These are phyloP conservation scores for Etheostoma spectabile DNA, from an alignment of 2,113 vertebrate species.

Conservation along the genomic window DNA sequence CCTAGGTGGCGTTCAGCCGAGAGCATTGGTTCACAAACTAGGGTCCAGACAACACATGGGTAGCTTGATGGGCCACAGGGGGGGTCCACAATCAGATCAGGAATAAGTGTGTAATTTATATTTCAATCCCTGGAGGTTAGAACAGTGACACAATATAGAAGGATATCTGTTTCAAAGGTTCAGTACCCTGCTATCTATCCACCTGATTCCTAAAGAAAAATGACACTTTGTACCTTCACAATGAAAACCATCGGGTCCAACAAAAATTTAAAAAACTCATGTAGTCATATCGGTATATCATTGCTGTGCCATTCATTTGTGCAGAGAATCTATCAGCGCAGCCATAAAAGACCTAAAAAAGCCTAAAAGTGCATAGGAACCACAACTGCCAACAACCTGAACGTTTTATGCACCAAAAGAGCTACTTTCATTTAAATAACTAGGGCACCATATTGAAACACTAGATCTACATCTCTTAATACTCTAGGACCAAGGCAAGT, in stretches of 20 bases:
- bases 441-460: not conserved
- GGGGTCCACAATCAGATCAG: conserved; percentile 11
- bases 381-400: too few relatives aligned
- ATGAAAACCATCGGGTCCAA: not conserved
- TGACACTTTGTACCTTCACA: not conserved
- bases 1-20: conserved; percentile 37
- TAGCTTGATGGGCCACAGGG: not conserved
- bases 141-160: not conserved
- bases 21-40: conserved; percentile 25
- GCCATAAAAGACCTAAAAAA: too few relatives aligned
- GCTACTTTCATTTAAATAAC: not conserved
- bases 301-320: not conserved
- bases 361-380: too few relatives aligned
- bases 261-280: not conserved
- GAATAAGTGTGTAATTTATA: not conserved
- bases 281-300: not conserved
- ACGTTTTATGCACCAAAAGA: not conserved
- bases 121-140: not conserved
- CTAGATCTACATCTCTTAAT: not conserved
- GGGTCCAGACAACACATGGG: conserved; percentile 21
- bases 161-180: not conserved
- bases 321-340: not conserved
- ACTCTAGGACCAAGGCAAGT: not conserved
- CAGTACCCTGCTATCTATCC: not conserved
- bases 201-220: not conserved